Percentiles rank a stretch among this genome's conserved stretches.
Conservation (phyloP, 2,797 vertebrate genomes). For the Acestrorhynchus altus region DNA sequence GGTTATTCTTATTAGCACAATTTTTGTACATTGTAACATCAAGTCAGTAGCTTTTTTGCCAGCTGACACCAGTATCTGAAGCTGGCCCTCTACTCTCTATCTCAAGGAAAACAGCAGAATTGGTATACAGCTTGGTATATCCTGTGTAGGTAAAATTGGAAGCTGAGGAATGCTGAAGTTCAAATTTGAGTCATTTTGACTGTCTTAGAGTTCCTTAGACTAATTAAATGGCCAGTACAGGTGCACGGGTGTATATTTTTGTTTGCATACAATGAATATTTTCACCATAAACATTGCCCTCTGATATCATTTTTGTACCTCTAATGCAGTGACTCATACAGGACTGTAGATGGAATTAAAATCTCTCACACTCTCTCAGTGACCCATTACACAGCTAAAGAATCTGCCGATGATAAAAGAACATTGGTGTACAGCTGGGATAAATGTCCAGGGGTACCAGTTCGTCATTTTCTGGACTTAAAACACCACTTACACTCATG, state of each 20-base stretch:
- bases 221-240: background rate
- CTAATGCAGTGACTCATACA: slow-evolving; percentile 7
- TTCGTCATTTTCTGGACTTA: slow-evolving; percentile 45
- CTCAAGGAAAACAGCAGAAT: background rate
- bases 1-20: too few species aligned
- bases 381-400: background rate
- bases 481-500: slow-evolving; percentile 64
- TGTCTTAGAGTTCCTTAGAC: background rate
- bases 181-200: background rate
- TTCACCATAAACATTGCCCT: background rate
- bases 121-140: background rate
- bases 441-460: slow-evolving; percentile 37
- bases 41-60: too few species aligned
- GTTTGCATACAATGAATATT: slow-evolving; percentile 21
- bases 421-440: background rate
- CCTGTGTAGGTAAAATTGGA: background rate
- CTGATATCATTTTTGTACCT: background rate
- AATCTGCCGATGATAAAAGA: background rate
- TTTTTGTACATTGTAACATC: too few species aligned
- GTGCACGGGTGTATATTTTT: background rate
- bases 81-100: background rate
- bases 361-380: background rate
- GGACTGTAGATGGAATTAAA: background rate
- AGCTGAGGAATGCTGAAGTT: background rate
- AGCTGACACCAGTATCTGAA: too few species aligned